Percentiles rank a stretch among this genome's conserved stretches.
Conservation (phyloP, 2,888 invertebrate species). For the Heliconius ismenius region DNA sequence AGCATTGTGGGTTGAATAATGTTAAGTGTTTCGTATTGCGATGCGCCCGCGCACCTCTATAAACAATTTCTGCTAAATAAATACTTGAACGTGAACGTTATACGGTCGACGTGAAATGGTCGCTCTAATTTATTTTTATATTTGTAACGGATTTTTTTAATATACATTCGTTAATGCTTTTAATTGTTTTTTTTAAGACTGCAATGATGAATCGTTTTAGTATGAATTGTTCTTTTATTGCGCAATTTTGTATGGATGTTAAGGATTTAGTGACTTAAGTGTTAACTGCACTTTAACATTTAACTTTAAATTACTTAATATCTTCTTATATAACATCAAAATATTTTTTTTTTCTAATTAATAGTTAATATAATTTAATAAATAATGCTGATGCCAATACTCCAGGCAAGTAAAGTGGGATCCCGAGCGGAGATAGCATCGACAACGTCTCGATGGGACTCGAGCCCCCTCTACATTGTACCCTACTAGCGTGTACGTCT, state of each 20-base stretch:
- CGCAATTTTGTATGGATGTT: background rate
- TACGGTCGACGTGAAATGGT: slow-evolving; percentile 50
- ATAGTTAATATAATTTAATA: slow-evolving; percentile 6
- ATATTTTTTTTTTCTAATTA: too few species aligned
- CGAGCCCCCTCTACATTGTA: slow-evolving; percentile 54
- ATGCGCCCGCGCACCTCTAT: slow-evolving; percentile 60
- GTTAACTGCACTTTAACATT: background rate
- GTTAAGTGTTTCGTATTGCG: slow-evolving; percentile 64
- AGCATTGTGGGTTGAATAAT: slow-evolving; percentile 71
- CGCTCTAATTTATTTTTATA: slow-evolving; percentile 10
- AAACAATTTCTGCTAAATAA: slow-evolving; percentile 74
- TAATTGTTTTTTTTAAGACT: background rate
- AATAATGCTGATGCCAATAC: slow-evolving; percentile 49
- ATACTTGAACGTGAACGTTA: slow-evolving; percentile 56
- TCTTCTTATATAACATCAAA: too few species aligned
- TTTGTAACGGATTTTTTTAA: background rate
- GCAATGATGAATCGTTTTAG: background rate
- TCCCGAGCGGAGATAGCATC: slow-evolving; percentile 70
- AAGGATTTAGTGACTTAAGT: background rate
- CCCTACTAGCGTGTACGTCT: slow-evolving; percentile 51
- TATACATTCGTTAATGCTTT: background rate
- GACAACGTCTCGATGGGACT: slow-evolving; percentile 61
- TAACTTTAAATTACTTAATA: background rate
- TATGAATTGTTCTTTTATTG: background rate
- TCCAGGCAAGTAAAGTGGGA: slow-evolving; percentile 54